A percentile compares a stretch with the other conserved stretches of the same genome.
Evolutionary conservation across 2,888 invertebrate species (phyloP).

Genomic region (Augochlorella aurata): DNA sequence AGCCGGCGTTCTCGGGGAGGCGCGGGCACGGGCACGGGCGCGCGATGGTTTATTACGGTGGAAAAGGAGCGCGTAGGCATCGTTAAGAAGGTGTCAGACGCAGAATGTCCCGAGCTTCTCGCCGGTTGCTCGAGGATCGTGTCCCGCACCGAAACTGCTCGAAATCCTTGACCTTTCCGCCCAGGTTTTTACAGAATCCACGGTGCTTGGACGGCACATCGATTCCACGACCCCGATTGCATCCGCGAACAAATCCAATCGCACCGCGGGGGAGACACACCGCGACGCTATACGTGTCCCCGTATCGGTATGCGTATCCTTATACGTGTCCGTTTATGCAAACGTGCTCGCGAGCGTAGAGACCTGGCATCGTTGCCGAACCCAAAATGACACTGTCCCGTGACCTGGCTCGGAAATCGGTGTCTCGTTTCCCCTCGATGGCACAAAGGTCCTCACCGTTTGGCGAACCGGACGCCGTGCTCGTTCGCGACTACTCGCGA

Average conservation of each 20-base stretch:
- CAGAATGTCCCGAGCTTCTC: conserved; percentile 63
- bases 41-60: conserved; percentile 59
- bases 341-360: too few relatives aligned
- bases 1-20: conserved; percentile 52
- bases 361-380: too few relatives aligned
- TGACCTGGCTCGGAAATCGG: too few relatives aligned
- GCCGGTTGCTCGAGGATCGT: neutral
- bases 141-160: conserved; percentile 35
- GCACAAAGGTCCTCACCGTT: neutral
- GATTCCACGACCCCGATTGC: neutral
- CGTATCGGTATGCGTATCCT: too few relatives aligned
- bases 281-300: too few relatives aligned
- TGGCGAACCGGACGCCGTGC: neutral
- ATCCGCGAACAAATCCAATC: conserved; percentile 20
- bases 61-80: conserved; percentile 61
- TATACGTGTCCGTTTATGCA: too few relatives aligned
- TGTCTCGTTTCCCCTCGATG: neutral
- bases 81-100: conserved; percentile 75
- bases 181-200: conserved; percentile 7
- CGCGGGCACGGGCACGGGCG: neutral
- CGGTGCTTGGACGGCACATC: neutral
- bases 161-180: conserved; percentile 62
- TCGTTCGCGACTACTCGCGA: conserved; percentile 10
- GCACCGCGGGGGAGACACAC: neutral
- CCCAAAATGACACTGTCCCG: too few relatives aligned